Evolutionary conservation across 2,113 vertebrate species (phyloP).

Genomic region (Pungitius pungitius): DNA sequence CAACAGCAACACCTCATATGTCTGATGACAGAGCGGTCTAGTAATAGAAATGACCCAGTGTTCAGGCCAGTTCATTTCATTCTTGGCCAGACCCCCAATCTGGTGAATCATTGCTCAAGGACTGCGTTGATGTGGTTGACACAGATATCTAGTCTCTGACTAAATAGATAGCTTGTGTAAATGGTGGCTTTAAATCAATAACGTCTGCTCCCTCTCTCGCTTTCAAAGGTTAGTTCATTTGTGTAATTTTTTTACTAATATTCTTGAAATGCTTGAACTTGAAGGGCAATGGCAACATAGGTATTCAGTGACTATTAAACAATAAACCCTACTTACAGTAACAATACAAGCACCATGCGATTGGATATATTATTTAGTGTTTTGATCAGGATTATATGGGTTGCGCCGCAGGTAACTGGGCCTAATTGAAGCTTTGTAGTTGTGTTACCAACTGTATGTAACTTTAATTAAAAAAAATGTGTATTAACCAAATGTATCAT

Average conservation of each 20-base stretch:
- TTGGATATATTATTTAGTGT: neutral
- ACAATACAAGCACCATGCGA: constrained; percentile 7
- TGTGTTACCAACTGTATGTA: neutral
- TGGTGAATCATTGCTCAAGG: constrained; percentile 55
- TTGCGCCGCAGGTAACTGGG: neutral
- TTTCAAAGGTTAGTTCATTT: constrained; percentile 34
- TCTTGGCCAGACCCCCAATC: constrained; percentile 55
- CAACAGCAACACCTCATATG: constrained; percentile 37
- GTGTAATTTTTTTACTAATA: constrained; percentile 62
- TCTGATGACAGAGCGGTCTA: constrained; percentile 42
- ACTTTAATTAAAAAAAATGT: neutral
- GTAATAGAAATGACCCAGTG: constrained; percentile 62
- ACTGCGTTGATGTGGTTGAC: constrained; percentile 58
- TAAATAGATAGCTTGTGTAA: constrained; percentile 53
- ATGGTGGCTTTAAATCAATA: constrained; percentile 59
- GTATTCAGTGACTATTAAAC: constrained; percentile 32
- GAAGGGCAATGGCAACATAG: constrained; percentile 29
- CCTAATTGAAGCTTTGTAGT: neutral
- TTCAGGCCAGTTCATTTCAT: constrained; percentile 61
- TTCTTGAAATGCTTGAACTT: constrained; percentile 32
- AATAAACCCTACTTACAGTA: constrained; percentile 5
- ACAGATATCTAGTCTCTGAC: constrained; percentile 56
- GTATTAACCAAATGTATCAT: neutral
- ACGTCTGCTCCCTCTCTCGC: constrained; percentile 42
- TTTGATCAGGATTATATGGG: neutral